Base-by-base conservation (phyloP, 1,140 invertebrate genomes). In the Drosophila sulfurigaster region DNA sequence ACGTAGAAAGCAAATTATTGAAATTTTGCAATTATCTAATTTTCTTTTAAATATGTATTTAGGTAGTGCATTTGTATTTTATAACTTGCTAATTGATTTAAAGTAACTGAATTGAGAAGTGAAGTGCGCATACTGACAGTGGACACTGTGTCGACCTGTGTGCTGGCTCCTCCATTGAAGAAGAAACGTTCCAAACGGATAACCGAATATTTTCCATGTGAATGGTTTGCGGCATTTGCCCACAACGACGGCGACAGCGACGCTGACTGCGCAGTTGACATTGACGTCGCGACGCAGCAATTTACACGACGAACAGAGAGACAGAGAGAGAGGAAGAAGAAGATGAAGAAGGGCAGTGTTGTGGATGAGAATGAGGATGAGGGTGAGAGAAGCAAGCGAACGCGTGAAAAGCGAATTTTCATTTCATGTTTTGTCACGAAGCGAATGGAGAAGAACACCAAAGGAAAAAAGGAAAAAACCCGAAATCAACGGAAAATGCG, bases 191-290 rank as follows among this genome's bases (percentile, higher is more conserved):
- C 45, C 51, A 60, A 35, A 74, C 62, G 74, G 74, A 74, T 85
- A 81, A 85, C 71, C 74, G 65, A 81, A 86, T 75, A 85, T 86
- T 85, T 85, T 85, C 78, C 78, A 81, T 86, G 54, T 85, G 78
- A 86, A 72, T 75, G 71, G 75, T 51, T 85, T 78, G 35, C 10
- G 49, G 45, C 35, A 41, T 64, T 32, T 48, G 56, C 16, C 46
- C 16, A 67, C 71, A 16, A 65, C 25, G 66, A 70, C 57, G 25
- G 4, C 8, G 28, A 7, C 45, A 1, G 20, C 66, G 66, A 49
- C 65, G 16, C 8, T 30, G 57, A 10, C 66, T 11, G 11, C 48
- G 64, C 7, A 43, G 63, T 65, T 72, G 64, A 38, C 71, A 57
- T 60, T 45, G 64, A 51, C 46, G 56, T 15, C 25, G 54, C 7